phyloP scores from a whole-genome alignment of 2,797 vertebrate species.

The Heterohyrax brucei region DNA sequence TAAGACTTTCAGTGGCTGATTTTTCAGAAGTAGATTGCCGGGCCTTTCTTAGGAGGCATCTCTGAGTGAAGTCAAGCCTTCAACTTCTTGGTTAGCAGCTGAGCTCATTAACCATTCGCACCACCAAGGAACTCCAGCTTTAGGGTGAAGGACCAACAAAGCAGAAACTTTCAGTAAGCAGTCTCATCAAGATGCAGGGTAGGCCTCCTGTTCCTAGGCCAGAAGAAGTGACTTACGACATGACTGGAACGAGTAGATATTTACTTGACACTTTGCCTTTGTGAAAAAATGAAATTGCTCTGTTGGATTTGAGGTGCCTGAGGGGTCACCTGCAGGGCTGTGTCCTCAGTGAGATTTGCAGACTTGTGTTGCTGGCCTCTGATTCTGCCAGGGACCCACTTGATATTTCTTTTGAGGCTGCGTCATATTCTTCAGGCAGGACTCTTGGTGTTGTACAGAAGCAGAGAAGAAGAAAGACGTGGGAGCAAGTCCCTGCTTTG shows the following conservation, averaged over 20 bases:
- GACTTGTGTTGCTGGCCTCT: not conserved
- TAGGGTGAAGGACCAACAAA: not conserved
- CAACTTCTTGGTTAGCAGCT: not conserved
- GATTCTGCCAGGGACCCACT: too few species aligned
- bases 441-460: not conserved
- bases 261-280: not conserved
- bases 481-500: constrained; percentile 60
- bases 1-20: not conserved
- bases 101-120: not conserved
- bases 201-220: not conserved
- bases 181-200: not conserved
- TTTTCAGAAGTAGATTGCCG: not conserved
- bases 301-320: constrained; percentile 37
- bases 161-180: not conserved
- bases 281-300: not conserved
- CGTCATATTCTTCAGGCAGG: not conserved
- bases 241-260: not conserved
- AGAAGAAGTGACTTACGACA: constrained; percentile 14
- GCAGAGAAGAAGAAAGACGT: constrained; percentile 20
- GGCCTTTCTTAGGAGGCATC: not conserved
- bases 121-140: not conserved
- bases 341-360: not conserved
- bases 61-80: not conserved
- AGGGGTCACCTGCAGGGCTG: not conserved
- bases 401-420: not conserved